Evolutionary conservation across 1,140 invertebrate genomes (phyloP).

Genomic region (Eciton burchellii): DNA sequence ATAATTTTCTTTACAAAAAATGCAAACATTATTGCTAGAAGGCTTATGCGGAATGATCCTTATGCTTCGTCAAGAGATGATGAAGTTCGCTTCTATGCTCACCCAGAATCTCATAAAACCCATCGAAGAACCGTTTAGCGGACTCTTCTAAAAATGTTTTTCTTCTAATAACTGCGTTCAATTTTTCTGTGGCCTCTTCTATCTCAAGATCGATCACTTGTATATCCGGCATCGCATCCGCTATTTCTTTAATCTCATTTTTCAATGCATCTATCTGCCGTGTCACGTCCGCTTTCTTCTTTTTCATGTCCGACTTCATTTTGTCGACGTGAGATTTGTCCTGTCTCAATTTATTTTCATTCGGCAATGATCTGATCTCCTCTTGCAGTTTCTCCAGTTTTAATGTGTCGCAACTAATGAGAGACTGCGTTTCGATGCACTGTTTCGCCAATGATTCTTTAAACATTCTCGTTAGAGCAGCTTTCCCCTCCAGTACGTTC

Average conservation of each 20-base stretch:
- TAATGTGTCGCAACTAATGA: constrained; percentile 55
- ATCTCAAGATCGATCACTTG: constrained; percentile 56
- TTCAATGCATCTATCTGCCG: constrained; percentile 73
- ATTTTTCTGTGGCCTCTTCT: constrained; percentile 70
- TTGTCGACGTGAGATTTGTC: constrained; percentile 64
- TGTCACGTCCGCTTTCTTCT: constrained; percentile 68
- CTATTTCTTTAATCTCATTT: constrained; percentile 64
- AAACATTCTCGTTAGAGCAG: constrained; percentile 64
- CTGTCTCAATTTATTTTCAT: constrained; percentile 68
- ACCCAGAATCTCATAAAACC: constrained; percentile 71
- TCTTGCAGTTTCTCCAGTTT: constrained; percentile 72
- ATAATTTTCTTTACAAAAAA: not conserved
- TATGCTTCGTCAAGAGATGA: constrained; percentile 22
- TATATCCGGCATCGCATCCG: constrained; percentile 60
- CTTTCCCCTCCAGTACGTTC: constrained; percentile 67
- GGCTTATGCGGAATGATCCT: not conserved
- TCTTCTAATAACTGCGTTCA: constrained; percentile 66
- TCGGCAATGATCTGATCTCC: constrained; percentile 62
- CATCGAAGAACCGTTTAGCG: constrained; percentile 73
- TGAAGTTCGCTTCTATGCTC: constrained; percentile 65
- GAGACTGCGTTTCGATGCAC: constrained; percentile 50
- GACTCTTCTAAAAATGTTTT: constrained; percentile 67
- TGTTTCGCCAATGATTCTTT: constrained; percentile 68
- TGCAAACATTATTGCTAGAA: not conserved
- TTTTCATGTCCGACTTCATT: constrained; percentile 65